Percentiles rank a stretch among this genome's conserved stretches.
These are phyloP conservation scores for Stylophora pistillata DNA, from an alignment of 64 coral and sea anemone species.

Conservation along the genomic window DNA sequence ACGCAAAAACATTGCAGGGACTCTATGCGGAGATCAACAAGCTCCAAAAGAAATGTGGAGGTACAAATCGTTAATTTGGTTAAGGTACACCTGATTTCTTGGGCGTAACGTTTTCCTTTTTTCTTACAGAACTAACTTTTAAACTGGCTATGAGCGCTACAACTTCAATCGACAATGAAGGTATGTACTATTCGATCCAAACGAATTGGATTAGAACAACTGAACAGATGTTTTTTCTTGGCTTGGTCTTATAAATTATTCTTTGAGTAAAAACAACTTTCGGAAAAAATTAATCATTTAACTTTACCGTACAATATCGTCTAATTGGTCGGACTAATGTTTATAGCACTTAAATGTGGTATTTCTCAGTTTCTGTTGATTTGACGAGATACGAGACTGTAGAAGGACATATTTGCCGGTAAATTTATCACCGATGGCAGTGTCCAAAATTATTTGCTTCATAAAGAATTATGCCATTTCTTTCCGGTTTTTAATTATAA, in stretches of 20 bases:
- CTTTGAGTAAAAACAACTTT: not conserved
- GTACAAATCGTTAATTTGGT: constrained; percentile 23
- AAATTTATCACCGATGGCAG: too few relatives aligned
- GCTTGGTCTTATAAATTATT: constrained; percentile 24
- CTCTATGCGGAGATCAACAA: constrained; percentile 96
- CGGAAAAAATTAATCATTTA: constrained; percentile 4
- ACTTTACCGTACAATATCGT: not conserved
- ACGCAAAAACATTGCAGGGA: constrained; percentile 92
- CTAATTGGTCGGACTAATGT: not conserved
- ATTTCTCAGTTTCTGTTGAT: not conserved
- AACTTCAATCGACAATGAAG: constrained; percentile 57
- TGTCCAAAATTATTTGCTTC: not conserved
- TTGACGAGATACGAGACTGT: not conserved
- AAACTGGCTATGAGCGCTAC: constrained; percentile 96
- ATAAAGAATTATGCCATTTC: not conserved
- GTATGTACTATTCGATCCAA: constrained; percentile 36
- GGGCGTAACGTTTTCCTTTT: constrained; percentile 23
- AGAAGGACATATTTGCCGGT: not conserved
- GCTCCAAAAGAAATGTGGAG: constrained; percentile 99
- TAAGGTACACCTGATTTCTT: not conserved
- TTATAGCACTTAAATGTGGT: not conserved
- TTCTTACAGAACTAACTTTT: constrained; percentile 82
- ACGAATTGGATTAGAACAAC: too few relatives aligned
- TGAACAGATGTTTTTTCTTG: constrained; percentile 20
- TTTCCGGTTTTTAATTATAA: not conserved